These are phyloP conservation scores for Nannobrachium achirus DNA, from an alignment of 2,113 vertebrate genomes.

Conservation along the genomic window DNA sequence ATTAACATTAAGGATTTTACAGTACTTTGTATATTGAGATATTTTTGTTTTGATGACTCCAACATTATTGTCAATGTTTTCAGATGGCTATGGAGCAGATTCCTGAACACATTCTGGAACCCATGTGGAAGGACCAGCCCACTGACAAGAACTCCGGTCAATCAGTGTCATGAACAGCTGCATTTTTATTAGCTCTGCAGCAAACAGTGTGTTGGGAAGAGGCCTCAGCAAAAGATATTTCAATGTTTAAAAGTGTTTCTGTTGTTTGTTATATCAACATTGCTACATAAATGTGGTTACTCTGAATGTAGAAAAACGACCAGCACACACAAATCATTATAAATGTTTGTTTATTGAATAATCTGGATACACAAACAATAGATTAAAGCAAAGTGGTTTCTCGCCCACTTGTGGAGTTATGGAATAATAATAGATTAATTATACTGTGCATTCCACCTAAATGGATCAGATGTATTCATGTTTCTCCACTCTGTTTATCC, in stretches of 20 bases:
- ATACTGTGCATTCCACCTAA: not conserved
- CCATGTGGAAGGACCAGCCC: slow-evolving; percentile 84
- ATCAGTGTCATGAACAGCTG: slow-evolving; percentile 23
- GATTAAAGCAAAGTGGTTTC: no score
- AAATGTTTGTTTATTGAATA: not conserved
- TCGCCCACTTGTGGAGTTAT: no score
- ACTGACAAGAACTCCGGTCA: slow-evolving; percentile 58
- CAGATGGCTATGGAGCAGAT: slow-evolving; percentile 88
- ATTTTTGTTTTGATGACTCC: slow-evolving; percentile 47
- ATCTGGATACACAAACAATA: no score
- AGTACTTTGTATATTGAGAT: not conserved
- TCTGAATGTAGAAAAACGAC: slow-evolving; percentile 23
- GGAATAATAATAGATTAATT: not conserved
- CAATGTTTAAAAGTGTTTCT: not conserved
- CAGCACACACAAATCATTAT: slow-evolving; percentile 14
- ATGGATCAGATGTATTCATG: no score
- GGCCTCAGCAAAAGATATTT: not conserved
- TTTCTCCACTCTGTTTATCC: no score
- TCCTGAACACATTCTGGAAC: slow-evolving; percentile 90
- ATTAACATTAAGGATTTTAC: no score
- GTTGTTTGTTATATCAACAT: not conserved
- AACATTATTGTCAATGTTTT: slow-evolving; percentile 8
- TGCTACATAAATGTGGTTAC: not conserved
- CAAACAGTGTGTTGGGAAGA: not conserved
- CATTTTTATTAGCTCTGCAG: not conserved